Base-by-base conservation (phyloP, 1,140 invertebrate genomes). In the Coptotermes formosanus region DNA sequence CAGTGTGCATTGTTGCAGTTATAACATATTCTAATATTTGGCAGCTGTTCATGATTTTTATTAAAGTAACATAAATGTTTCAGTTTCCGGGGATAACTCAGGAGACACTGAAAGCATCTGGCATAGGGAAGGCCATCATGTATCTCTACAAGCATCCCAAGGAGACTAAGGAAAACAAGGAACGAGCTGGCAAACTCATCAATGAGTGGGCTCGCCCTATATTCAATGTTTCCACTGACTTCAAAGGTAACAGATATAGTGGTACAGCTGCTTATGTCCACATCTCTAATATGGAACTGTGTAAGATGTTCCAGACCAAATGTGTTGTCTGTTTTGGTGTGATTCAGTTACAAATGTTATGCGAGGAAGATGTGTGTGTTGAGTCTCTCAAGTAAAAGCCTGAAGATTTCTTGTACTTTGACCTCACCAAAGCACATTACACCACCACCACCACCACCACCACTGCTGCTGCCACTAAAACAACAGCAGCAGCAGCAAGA, bases 71-170 rank as follows among this genome's bases (percentile, higher is more conserved):
- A 55, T 55, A 55, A 55, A 21, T 55, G 19, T 43, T 94, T 55
- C 90, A 98, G 96, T 98, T 99, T 91, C 98, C 97, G 44, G 92
- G 94, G 83, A 95, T 98, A 87, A 97, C 98, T 90, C 96, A 97
- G 89, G 95, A 95, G 45, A 95, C 96, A 83, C 91, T 99, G 82
- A 99, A 99, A 91, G 96, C 97, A 88, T 98, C 98, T 81, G 97
- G 98, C 81, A 97, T 99, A 89, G 97, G 98, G 48, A 98, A 99
- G 91, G 99, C 99, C 87, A 97, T 99, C 0, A 99, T 99, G 99
- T 99, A 99, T 92, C 93, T 99, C 23, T 99, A 98, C 91, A 99
- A 99, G 90, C 98, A 99, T 92, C 98, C 99, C 0, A 97, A 97
- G 91, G 99, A 99, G 93, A 97, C 96, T 0, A 98, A 98, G 91